Evolutionary conservation across 2,888 invertebrate species (phyloP).

Genomic region (Proisotoma minuta): DNA sequence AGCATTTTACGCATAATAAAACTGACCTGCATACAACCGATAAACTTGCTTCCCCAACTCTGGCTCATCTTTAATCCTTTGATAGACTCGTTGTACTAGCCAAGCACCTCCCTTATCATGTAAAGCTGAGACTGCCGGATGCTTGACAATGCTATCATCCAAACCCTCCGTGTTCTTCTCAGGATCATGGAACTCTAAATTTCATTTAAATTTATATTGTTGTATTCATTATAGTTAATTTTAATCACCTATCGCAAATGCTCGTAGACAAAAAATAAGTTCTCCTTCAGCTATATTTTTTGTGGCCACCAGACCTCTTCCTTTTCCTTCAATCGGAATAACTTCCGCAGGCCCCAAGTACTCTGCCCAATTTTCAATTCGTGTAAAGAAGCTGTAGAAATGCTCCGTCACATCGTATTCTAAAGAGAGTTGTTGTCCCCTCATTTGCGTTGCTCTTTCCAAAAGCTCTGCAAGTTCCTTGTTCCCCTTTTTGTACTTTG

Average conservation of each 20-base stretch:
- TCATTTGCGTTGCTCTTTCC: conserved; percentile 22
- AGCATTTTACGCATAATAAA: neutral
- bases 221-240: too few relatives aligned
- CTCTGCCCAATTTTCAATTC: conserved; percentile 27
- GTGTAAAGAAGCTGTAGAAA: conserved; percentile 12
- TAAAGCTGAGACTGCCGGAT: conserved; percentile 8
- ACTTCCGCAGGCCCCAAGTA: conserved; percentile 27
- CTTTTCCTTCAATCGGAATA: conserved; percentile 23
- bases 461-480: conserved; percentile 21
- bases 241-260: conserved; percentile 35
- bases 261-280: conserved; percentile 24
- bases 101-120: conserved; percentile 22
- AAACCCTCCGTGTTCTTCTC: conserved; percentile 2
- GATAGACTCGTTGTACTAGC: conserved; percentile 28
- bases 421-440: conserved; percentile 21
- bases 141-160: conserved; percentile 7
- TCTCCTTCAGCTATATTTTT: conserved; percentile 22
- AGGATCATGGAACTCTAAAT: conserved; percentile 23
- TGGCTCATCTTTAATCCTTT: conserved; percentile 12
- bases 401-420: conserved; percentile 20
- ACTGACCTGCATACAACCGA: conserved; percentile 25
- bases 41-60: conserved; percentile 18
- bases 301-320: conserved; percentile 29
- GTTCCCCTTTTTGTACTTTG: neutral
- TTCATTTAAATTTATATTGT: too few relatives aligned